Conservation (phyloP, 2,888 invertebrate genomes). For the Sycophila texana region DNA sequence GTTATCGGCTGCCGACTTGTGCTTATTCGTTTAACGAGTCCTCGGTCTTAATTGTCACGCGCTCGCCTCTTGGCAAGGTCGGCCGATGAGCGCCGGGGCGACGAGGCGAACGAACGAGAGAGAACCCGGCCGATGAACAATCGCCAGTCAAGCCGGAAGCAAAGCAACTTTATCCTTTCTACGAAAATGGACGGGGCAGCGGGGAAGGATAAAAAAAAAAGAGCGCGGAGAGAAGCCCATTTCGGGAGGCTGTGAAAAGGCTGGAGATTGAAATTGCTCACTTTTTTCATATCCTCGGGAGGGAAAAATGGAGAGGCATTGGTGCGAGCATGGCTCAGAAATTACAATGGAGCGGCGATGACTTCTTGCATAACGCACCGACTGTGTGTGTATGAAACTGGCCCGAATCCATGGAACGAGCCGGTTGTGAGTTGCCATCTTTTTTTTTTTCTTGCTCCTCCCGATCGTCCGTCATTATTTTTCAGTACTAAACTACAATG, state of each 20-base stretch:
- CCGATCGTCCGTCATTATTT: no score
- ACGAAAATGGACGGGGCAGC: not conserved
- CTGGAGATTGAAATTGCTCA: conserved; percentile 42
- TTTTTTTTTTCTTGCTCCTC: no score
- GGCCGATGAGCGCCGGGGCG: conserved; percentile 5
- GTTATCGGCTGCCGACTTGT: conserved; percentile 43
- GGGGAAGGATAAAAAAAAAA: not conserved
- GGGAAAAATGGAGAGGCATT: not conserved
- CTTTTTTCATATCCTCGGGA: conserved; percentile 43
- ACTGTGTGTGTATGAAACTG: conserved; percentile 68
- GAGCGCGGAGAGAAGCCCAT: conserved; percentile 11
- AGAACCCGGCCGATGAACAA: conserved; percentile 1
- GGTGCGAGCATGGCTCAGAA: conserved; percentile 12
- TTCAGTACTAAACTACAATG: no score
- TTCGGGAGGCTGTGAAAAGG: conserved; percentile 35
- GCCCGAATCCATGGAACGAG: conserved; percentile 65
- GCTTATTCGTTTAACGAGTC: conserved; percentile 62
- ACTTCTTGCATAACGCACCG: conserved; percentile 62
- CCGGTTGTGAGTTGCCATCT: not conserved
- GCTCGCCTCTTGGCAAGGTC: conserved; percentile 54
- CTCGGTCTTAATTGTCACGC: conserved; percentile 65
- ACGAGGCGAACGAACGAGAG: conserved; percentile 1
- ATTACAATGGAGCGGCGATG: conserved; percentile 37
- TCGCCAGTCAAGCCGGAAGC: conserved; percentile 37
- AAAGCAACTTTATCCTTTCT: not conserved